Evolutionary conservation across 2,888 invertebrate species (phyloP), one percentile per base, ranked within the genome.

Genomic region (Caenorhabditis drosophilae): DNA sequence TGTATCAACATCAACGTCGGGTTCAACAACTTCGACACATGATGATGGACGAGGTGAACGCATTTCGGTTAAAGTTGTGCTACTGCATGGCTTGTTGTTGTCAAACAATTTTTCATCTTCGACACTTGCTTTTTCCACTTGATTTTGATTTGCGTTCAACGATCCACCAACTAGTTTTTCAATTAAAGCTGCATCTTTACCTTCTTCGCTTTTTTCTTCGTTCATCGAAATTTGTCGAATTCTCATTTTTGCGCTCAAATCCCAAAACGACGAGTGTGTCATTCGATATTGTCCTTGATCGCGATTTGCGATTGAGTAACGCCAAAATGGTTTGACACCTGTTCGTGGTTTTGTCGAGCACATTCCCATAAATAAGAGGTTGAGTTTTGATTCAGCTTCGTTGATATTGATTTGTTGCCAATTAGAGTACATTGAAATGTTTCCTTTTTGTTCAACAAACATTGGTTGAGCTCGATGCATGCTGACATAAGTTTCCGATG

Each of bases 401-500:
- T 42, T 42, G 23, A 42, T 42, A 15, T 23, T 18, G 12, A 56
- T 41, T 48, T 69, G 69, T 63, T 84, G 83, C 87, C 95, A 96
- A 84, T 94, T 93, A 52, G 93, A 93, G 84, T 96, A 96, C 95
- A 96, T 96, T 40, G 94, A 95, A 52, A 95, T 86, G 20, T 69
- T 75, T 0, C 90, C 90, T 63, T 85, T 85, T 46, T 86, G 85
- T 20, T 84, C 85, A 59, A 94, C 92, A 84, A 94, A 95, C 84
- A 92, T 93, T 1, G 96, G 95, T 84, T 96, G 95, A 0, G 93
- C 91, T 75, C 92, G 90, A 84, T 93, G 92, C 47, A 94, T 88
- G 1, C 93, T 93, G 82, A 95, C 95, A 85, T 92, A 96, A 78
- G 92, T 93, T 44, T 77, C 75, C 16, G 18, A 78, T 58, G 66